Evolutionary conservation across 2,888 invertebrate species (phyloP).

Genomic region (Piscicola geometra): DNA sequence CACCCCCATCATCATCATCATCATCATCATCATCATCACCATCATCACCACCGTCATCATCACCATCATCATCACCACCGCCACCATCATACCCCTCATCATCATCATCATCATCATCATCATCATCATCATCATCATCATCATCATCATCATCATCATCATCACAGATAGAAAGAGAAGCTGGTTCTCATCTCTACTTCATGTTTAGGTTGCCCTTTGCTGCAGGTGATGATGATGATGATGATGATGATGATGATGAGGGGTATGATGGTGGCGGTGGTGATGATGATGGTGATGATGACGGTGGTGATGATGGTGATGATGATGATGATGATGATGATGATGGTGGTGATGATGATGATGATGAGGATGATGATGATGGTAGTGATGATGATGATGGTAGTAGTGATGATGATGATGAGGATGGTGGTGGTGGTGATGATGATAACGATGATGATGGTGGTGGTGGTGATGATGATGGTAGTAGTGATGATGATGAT

Average conservation of each 20-base stretch:
- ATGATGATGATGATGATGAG: too few species aligned
- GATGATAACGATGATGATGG: background rate
- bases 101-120: constrained; percentile 29
- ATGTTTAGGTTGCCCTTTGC: constrained; percentile 98
- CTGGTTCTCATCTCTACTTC: constrained; percentile 95
- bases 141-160: constrained; percentile 27
- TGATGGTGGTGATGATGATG: constrained; percentile 24
- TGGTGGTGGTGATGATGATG: constrained; percentile 14
- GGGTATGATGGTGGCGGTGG: too few species aligned
- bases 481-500: constrained; percentile 10
- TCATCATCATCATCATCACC: constrained; percentile 19
- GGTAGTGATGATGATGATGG: too few species aligned
- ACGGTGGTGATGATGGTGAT: background rate
- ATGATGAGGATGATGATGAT: constrained; percentile 16
- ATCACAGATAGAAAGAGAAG: constrained; percentile 91
- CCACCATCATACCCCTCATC: constrained; percentile 7
- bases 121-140: constrained; percentile 35
- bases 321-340: constrained; percentile 18
- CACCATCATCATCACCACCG: constrained; percentile 28
- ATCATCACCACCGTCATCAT: constrained; percentile 8
- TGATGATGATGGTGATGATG: background rate
- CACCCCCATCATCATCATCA: constrained; percentile 10
- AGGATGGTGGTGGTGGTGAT: too few species aligned
- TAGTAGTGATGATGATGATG: too few species aligned
- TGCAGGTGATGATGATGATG: constrained; percentile 68